Evolutionary conservation across 2,888 invertebrate genomes (phyloP).

Genomic region (Synergus itoensis): DNA sequence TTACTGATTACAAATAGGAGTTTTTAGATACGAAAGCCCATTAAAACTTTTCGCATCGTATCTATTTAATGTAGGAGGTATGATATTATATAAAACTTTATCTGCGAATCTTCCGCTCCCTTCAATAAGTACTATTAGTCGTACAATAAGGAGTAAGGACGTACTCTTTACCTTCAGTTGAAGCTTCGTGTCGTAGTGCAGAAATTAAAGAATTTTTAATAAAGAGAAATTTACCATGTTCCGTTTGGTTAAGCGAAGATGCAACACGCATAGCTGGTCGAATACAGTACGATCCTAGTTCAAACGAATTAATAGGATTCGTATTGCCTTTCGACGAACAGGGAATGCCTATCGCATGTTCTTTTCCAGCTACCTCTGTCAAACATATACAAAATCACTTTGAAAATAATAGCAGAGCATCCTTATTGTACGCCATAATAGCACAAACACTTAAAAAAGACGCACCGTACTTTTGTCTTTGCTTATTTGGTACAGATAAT

Average conservation of each 20-base stretch:
- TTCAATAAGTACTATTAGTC: too few species aligned
- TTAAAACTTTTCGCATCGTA: too few species aligned
- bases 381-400: conserved; percentile 28
- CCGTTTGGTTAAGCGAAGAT: conserved; percentile 59
- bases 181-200: conserved; percentile 51
- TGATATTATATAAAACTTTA: too few species aligned
- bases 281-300: conserved; percentile 55
- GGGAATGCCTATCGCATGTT: conserved; percentile 18
- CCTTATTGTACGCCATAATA: conserved; percentile 38
- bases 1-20: too few species aligned
- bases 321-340: conserved; percentile 46
- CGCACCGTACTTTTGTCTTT: conserved; percentile 52
- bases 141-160: too few species aligned
- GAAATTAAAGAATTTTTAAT: conserved; percentile 54
- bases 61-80: too few species aligned
- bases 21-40: too few species aligned
- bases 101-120: too few species aligned
- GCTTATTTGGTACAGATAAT: conserved; percentile 46
- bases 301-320: conserved; percentile 56
- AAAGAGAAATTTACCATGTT: conserved; percentile 48
- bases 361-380: conserved; percentile 36
- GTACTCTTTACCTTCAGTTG: too few species aligned
- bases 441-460: conserved; percentile 20
- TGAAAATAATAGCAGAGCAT: conserved; percentile 1
- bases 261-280: conserved; percentile 56